These are phyloP conservation scores for Myotis yumanensis DNA, from an alignment of 2,113 vertebrate genomes.

Conservation along the genomic window DNA sequence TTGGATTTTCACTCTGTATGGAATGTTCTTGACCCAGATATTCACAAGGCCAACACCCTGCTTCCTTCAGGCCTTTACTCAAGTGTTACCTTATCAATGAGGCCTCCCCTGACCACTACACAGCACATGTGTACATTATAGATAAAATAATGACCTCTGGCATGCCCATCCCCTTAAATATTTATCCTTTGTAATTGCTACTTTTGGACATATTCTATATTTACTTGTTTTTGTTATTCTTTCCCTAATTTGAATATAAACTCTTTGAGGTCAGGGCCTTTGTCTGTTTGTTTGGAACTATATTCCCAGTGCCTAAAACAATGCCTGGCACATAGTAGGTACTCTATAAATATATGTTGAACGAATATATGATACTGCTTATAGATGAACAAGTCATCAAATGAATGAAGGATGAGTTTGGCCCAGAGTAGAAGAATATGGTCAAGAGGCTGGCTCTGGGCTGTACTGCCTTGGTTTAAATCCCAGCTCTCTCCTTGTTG, in stretches of 20 bases:
- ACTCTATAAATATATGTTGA: background rate
- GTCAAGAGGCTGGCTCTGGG: background rate
- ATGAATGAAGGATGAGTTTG: background rate
- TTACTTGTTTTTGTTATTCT: background rate
- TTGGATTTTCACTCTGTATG: background rate
- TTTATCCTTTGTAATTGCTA: background rate
- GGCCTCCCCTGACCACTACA: background rate
- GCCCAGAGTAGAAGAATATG: background rate
- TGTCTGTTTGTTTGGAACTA: background rate
- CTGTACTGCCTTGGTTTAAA: background rate
- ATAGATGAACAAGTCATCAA: background rate
- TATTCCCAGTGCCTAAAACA: background rate
- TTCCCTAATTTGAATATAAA: background rate
- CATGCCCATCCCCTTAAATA: background rate
- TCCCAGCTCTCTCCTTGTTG: background rate
- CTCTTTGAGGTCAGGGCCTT: background rate
- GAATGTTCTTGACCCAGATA: background rate
- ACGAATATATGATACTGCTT: background rate
- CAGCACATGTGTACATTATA: too few relatives aligned
- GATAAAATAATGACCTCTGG: background rate
- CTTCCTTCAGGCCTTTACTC: background rate
- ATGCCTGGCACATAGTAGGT: background rate
- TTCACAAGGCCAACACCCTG: background rate
- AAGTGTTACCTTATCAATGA: background rate
- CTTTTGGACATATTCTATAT: background rate